Percentiles rank a stretch among this genome's conserved stretches.
Evolutionary conservation across 37 sponge, comb jelly and placozoan species (phyloP).

Genomic region (Mnemiopsis leidyi): DNA sequence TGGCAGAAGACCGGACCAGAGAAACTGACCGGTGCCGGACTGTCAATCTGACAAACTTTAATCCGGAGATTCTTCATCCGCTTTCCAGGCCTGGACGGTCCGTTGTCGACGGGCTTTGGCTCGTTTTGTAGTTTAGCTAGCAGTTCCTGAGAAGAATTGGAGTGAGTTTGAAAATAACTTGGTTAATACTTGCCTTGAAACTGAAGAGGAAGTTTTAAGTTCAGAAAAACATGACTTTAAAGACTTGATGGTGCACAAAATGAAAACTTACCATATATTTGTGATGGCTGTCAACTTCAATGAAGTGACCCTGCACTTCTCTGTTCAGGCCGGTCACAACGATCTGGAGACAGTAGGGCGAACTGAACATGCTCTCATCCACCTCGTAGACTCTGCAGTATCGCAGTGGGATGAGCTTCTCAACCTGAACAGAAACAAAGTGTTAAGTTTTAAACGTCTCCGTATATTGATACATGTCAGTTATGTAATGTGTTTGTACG

Average conservation of each 20-base stretch:
- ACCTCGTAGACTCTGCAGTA: slow-evolving; percentile 60
- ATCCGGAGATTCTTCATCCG: slow-evolving; percentile 20
- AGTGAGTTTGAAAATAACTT: too few relatives aligned
- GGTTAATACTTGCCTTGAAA: too few relatives aligned
- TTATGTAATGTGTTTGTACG: too few relatives aligned
- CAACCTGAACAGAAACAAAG: not conserved
- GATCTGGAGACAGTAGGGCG: not conserved
- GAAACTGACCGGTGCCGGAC: slow-evolving; percentile 18
- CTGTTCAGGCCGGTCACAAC: slow-evolving; percentile 32
- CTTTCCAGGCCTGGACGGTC: slow-evolving; percentile 23
- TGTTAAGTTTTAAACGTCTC: not conserved
- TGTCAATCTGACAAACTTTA: slow-evolving; percentile 35
- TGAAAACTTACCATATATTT: slow-evolving; percentile 8
- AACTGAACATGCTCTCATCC: not conserved
- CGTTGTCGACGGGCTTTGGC: slow-evolving; percentile 22
- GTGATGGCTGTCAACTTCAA: not conserved
- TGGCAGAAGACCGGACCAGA: slow-evolving; percentile 50
- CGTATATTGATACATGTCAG: too few relatives aligned
- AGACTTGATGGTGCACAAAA: not conserved
- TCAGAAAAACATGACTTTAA: too few relatives aligned
- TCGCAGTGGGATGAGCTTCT: slow-evolving; percentile 39
- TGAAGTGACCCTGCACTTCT: not conserved
- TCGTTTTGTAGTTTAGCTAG: slow-evolving; percentile 11
- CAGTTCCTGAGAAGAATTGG: slow-evolving; percentile 51
- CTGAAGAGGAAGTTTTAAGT: too few relatives aligned